phyloP scores from a whole-genome alignment of 2,888 invertebrate genomes.

The Elgonia sp. region DNA sequence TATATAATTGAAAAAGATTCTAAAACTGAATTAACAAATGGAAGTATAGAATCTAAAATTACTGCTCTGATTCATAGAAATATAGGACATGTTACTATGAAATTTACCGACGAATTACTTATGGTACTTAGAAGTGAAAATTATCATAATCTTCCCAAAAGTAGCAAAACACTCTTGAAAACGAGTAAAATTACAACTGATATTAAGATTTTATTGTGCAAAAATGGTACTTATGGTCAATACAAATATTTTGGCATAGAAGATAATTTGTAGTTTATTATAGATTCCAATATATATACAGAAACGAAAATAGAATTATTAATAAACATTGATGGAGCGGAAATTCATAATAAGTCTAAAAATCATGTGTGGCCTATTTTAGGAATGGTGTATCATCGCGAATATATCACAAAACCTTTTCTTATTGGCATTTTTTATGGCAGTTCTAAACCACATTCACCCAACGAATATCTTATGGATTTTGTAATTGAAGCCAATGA shows the following conservation, averaged over 20 bases:
- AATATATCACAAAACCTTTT: slow-evolving; percentile 62
- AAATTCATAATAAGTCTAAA: slow-evolving; percentile 35
- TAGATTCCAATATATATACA: slow-evolving; percentile 19
- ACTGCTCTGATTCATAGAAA: slow-evolving; percentile 14
- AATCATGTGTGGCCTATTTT: slow-evolving; percentile 47
- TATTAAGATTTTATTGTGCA: slow-evolving; percentile 19
- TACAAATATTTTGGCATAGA: slow-evolving; percentile 44
- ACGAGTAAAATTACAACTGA: slow-evolving; percentile 34
- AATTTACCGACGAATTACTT: slow-evolving; percentile 16
- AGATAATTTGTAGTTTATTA: not conserved
- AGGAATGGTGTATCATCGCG: slow-evolving; percentile 33
- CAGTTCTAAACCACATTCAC: slow-evolving; percentile 11
- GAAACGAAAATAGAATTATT: slow-evolving; percentile 26
- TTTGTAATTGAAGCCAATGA: slow-evolving; percentile 10
- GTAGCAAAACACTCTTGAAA: slow-evolving; percentile 13
- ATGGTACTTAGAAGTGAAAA: slow-evolving; percentile 27
- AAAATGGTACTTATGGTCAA: slow-evolving; percentile 25
- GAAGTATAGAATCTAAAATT: slow-evolving; percentile 28
- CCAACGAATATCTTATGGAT: slow-evolving; percentile 10
- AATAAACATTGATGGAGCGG: slow-evolving; percentile 41
- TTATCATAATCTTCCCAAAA: no score
- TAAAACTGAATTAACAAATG: slow-evolving; percentile 36
- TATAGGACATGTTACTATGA: slow-evolving; percentile 20
- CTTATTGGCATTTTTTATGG: slow-evolving; percentile 51
- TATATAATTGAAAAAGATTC: no score